Percentiles rank a stretch among this genome's conserved stretches.
These are phyloP conservation scores for Phylloscopus collybita DNA, from an alignment of 2,797 vertebrate species.

Conservation along the genomic window DNA sequence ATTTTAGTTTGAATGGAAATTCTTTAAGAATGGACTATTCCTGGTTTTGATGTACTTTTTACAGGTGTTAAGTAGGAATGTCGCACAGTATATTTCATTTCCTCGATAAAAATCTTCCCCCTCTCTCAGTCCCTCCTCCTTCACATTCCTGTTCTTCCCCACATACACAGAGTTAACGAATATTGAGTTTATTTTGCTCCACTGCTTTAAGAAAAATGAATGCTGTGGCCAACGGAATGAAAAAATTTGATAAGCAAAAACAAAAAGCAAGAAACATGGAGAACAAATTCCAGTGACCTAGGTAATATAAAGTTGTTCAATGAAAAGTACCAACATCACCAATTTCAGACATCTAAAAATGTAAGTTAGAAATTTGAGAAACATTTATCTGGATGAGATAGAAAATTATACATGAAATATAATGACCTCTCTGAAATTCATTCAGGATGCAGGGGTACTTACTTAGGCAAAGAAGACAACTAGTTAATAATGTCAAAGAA, in stretches of 20 bases:
- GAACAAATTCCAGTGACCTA: slow-evolving; percentile 55
- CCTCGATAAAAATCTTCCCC: neutral
- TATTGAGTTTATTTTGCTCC: slow-evolving; percentile 43
- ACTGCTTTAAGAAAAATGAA: slow-evolving; percentile 39
- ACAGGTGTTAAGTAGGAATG: neutral
- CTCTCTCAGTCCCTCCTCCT: neutral
- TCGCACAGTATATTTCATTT: neutral
- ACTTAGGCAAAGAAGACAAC: slow-evolving; percentile 64
- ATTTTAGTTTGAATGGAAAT: neutral
- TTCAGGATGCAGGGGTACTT: slow-evolving; percentile 42
- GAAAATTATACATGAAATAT: slow-evolving; percentile 59
- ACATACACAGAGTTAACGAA: neutral
- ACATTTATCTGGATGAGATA: slow-evolving; percentile 61
- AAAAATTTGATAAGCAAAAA: slow-evolving; percentile 60
- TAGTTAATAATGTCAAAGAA: slow-evolving; percentile 71
- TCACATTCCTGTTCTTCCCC: neutral
- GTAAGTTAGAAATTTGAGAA: slow-evolving; percentile 65
- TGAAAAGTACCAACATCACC: slow-evolving; percentile 62
- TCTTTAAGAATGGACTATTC: neutral
- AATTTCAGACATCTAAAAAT: slow-evolving; percentile 64
- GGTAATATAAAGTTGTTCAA: slow-evolving; percentile 58
- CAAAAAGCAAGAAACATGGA: slow-evolving; percentile 59
- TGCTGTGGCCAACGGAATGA: neutral
- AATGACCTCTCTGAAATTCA: slow-evolving; percentile 70
- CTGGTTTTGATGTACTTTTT: neutral